Base-by-base conservation (phyloP, 23 tunicate species). In the Corella eumyota region DNA sequence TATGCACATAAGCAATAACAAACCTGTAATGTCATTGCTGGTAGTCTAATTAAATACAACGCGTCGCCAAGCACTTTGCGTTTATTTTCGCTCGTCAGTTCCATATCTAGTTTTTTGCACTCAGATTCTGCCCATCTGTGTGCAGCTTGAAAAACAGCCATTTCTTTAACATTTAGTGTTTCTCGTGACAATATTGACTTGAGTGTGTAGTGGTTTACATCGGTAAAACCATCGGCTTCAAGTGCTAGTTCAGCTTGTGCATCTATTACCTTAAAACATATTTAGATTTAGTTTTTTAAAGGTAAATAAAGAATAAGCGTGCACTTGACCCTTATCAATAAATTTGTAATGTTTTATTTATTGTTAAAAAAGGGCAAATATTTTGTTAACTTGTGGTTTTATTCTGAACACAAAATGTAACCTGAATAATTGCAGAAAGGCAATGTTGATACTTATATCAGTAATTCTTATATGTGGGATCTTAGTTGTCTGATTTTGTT, bases 201-300 rank as follows among this genome's bases (percentile, higher is more conserved):
- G 25, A 84, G 40, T 6, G 94, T 84, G 31, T 36, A 32, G n/a
- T 47, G 26, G 37, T 84, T 83, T 50, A 84, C 68, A 27, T 75
- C 94, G n/a, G 67, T 30, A 58, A 84, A 84, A 34, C 70, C 81
- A 2, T 84, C 94, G 20, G 94, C 66, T 67, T 69, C 60, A 11
- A 84, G 37, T 22, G 94, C 68, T 7, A 84, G 73, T 53, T 75
- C 94, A 19, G 94, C 76, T 54, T 84, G 94, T 2, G 94, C 94
- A 58, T 84, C 94, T 34, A 84, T 84, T 0, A 84, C 94, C 94
- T 84, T 66, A 22, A 25, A 6, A 21, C 2, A 31, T 22, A 3
- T 3, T 60, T 3, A 3, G 2, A 60, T 60, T 3, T 1, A 13
- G 32, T 4, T 11, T 20, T 4, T 56, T 5, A 56, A 32, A 60